Conservation (phyloP, 1,140 invertebrate genomes). For the Popillia japonica region DNA sequence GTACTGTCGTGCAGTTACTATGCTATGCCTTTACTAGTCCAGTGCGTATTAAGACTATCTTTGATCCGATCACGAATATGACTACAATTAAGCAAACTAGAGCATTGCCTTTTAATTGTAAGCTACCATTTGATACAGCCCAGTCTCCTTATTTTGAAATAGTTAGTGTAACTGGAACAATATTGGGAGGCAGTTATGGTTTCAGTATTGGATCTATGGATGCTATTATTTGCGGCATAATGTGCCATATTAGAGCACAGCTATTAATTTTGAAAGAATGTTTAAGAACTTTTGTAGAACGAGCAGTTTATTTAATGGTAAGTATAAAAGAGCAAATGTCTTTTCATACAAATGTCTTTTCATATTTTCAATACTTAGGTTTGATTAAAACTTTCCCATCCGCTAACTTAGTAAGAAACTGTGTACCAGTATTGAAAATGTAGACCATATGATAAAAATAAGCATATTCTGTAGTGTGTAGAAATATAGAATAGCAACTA, state of each 20-base stretch:
- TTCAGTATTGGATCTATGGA: slow-evolving; percentile 42
- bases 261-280: slow-evolving; percentile 43
- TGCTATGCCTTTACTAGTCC: slow-evolving; percentile 21
- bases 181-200: slow-evolving; percentile 3
- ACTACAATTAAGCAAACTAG: slow-evolving; percentile 37
- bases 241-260: slow-evolving; percentile 44
- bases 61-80: neutral
- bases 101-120: slow-evolving; percentile 40
- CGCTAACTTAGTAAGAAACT: too few relatives aligned
- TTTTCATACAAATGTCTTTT: too few relatives aligned
- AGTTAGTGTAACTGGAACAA: slow-evolving; percentile 32
- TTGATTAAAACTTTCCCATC: too few relatives aligned
- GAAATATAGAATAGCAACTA: too few relatives aligned
- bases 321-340: neutral
- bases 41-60: neutral
- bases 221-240: slow-evolving; percentile 41
- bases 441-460: too few relatives aligned
- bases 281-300: slow-evolving; percentile 32
- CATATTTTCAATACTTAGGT: too few relatives aligned
- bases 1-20: neutral
- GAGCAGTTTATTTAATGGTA: slow-evolving; percentile 9
- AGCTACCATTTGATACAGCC: slow-evolving; percentile 39
- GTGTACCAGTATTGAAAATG: too few relatives aligned
- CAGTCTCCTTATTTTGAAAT: slow-evolving; percentile 41
- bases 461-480: too few relatives aligned